phyloP scores from a whole-genome alignment of 2,888 invertebrate genomes.

The Crocallis elinguaria region DNA sequence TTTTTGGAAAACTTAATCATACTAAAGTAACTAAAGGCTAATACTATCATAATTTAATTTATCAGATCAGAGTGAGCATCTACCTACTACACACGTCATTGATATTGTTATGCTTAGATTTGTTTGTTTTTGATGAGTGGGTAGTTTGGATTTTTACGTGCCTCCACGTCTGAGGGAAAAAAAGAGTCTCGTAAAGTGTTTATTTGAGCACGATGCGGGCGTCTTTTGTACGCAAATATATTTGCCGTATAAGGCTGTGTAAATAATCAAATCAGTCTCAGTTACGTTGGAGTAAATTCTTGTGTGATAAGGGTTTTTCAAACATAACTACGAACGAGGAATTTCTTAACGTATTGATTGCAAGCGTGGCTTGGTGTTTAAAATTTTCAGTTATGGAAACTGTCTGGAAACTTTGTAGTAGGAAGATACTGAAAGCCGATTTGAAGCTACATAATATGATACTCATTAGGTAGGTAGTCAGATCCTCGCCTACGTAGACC shows the following conservation, averaged over 20 bases:
- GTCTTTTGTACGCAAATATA: constrained; percentile 38
- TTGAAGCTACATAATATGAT: too few relatives aligned
- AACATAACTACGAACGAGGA: background rate
- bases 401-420: too few relatives aligned
- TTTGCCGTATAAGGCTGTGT: too few relatives aligned
- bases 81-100: constrained; percentile 6
- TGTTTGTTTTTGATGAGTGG: constrained; percentile 6
- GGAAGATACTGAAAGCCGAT: too few relatives aligned
- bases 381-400: too few relatives aligned
- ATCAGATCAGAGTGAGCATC: too few relatives aligned
- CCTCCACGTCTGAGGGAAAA: background rate
- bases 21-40: too few relatives aligned
- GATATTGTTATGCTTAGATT: constrained; percentile 8
- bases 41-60: too few relatives aligned
- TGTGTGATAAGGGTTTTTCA: constrained; percentile 2
- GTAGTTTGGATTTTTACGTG: constrained; percentile 8
- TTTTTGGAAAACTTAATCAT: too few relatives aligned
- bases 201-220: constrained; percentile 29
- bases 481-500: too few relatives aligned
- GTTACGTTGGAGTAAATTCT: constrained; percentile 9
- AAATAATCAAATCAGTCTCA: constrained; percentile 39
- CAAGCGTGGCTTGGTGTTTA: background rate
- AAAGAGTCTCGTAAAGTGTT: constrained; percentile 7
- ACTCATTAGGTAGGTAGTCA: too few relatives aligned
- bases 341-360: background rate